phyloP scores from a whole-genome alignment of 2,113 vertebrate species.

The Zingel zingel region DNA sequence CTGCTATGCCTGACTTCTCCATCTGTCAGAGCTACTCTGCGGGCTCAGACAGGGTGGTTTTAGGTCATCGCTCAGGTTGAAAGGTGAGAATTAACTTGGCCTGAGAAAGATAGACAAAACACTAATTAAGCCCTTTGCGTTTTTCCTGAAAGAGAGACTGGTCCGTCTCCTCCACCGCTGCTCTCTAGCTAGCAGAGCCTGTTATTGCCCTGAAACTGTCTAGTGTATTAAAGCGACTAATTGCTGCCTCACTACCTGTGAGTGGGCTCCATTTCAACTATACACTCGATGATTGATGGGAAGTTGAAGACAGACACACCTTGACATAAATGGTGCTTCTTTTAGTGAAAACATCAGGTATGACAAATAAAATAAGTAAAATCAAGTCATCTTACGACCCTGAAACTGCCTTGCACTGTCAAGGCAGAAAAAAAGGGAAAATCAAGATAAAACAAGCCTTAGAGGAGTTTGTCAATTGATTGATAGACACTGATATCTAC shows the following conservation, averaged over 20 bases:
- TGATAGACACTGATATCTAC: constrained; percentile 62
- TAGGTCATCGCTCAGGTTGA: constrained; percentile 56
- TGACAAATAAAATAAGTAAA: constrained; percentile 48
- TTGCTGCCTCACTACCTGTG: constrained; percentile 43
- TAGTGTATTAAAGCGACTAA: constrained; percentile 51
- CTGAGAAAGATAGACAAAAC: constrained; percentile 44
- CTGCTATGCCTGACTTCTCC: constrained; percentile 43
- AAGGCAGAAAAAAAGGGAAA: neutral
- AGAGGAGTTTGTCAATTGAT: constrained; percentile 45
- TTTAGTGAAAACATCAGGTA: constrained; percentile 28
- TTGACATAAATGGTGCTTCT: constrained; percentile 45
- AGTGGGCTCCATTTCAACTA: constrained; percentile 54
- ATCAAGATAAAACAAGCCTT: constrained; percentile 21
- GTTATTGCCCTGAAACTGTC: constrained; percentile 65
- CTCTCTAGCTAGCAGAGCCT: constrained; percentile 41
- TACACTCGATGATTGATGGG: constrained; percentile 52
- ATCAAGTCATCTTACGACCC: constrained; percentile 44
- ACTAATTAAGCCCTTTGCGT: constrained; percentile 71
- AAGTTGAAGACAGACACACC: constrained; percentile 52
- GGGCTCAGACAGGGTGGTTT: constrained; percentile 42
- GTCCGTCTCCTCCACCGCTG: constrained; percentile 25
- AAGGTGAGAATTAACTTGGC: constrained; percentile 68
- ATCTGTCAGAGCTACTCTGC: constrained; percentile 52
- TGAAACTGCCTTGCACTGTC: constrained; percentile 5
- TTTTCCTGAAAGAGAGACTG: constrained; percentile 27